Percentiles rank a stretch among this genome's conserved stretches.
These are phyloP conservation scores for Oithona nana DNA, from an alignment of 2,888 invertebrate species.

Conservation along the genomic window DNA sequence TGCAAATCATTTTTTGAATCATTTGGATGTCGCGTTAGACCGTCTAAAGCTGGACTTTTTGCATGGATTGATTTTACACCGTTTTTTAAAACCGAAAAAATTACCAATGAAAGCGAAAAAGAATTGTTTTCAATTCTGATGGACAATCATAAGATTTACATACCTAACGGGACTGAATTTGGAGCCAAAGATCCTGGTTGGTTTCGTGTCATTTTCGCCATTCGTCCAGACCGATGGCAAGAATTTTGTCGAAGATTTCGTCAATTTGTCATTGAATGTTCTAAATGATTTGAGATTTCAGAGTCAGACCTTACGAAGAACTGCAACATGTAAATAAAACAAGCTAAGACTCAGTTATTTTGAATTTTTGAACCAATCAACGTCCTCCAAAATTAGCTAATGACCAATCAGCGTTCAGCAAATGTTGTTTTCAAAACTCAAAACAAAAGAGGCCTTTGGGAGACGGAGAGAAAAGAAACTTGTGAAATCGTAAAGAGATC, in stretches of 20 bases:
- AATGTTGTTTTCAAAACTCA: too few species aligned
- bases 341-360: too few species aligned
- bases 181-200: constrained; percentile 18
- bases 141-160: constrained; percentile 16
- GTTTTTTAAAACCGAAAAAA: constrained; percentile 1
- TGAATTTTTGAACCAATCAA: too few species aligned
- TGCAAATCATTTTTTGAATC: constrained; percentile 18
- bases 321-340: too few species aligned
- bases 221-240: neutral
- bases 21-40: constrained; percentile 21
- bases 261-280: too few species aligned
- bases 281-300: neutral
- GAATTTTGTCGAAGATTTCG: constrained; percentile 8
- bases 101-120: neutral
- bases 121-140: constrained; percentile 12
- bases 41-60: constrained; percentile 22
- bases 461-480: too few species aligned
- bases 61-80: constrained; percentile 23
- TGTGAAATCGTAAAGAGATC: too few species aligned
- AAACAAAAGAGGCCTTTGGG: too few species aligned
- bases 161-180: constrained; percentile 17
- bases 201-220: constrained; percentile 18
- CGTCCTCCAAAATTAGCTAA: too few species aligned
- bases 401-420: too few species aligned
- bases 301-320: too few species aligned